A percentile compares a stretch with the other conserved stretches of the same genome.
Evolutionary conservation across 2,888 invertebrate species (phyloP).

Genomic region (Drosophila subquinaria): DNA sequence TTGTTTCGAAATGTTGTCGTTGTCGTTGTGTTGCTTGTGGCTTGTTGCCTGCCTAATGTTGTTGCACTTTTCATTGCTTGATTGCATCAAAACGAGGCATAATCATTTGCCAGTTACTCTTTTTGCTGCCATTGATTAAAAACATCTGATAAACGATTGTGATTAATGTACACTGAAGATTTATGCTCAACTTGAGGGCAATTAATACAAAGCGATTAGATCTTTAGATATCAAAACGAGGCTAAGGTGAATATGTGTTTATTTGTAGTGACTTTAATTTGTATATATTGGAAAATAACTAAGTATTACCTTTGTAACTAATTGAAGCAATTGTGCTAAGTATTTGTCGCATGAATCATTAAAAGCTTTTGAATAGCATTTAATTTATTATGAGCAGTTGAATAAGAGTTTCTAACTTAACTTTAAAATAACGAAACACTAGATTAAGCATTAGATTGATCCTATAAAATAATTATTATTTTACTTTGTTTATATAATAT

Average conservation of each 20-base stretch:
- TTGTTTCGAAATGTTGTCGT: conserved; percentile 61
- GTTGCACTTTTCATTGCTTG: conserved; percentile 39
- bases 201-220: not conserved
- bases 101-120: conserved; percentile 35
- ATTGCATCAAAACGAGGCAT: conserved; percentile 55
- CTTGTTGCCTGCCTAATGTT: conserved; percentile 39
- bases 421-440: no score
- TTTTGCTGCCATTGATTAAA: conserved; percentile 31
- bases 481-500: no score
- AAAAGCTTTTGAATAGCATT: no score
- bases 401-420: no score
- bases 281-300: no score
- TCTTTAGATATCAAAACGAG: not conserved
- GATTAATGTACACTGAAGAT: conserved; percentile 38
- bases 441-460: no score
- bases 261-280: not conserved
- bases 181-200: conserved; percentile 24
- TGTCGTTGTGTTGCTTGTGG: conserved; percentile 17
- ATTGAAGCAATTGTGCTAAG: no score
- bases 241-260: not conserved
- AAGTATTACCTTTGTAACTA: no score
- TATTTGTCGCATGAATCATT: no score
- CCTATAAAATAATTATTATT: no score
- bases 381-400: no score
- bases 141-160: conserved; percentile 41